Evolutionary conservation across 2,113 vertebrate genomes (phyloP).

Genomic region (Dromaius novaehollandiae): DNA sequence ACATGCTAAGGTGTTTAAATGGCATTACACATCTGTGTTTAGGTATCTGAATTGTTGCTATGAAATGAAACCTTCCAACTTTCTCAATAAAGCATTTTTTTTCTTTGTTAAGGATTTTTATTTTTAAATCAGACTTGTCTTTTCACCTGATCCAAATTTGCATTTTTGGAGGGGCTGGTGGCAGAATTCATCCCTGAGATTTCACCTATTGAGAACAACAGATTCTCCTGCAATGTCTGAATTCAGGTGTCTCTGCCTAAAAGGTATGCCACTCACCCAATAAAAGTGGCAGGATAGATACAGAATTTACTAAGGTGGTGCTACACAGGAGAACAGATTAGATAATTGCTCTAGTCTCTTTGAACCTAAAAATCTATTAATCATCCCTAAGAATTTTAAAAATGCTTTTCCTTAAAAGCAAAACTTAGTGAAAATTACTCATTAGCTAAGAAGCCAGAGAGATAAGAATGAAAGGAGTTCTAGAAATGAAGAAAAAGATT

Average conservation of each 20-base stretch:
- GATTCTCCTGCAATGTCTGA: background rate
- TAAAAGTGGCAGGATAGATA: background rate
- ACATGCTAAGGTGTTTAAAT: background rate
- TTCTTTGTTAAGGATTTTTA: background rate
- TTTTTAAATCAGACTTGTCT: background rate
- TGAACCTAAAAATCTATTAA: background rate
- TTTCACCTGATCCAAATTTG: background rate
- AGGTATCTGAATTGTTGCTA: background rate
- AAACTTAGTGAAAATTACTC: background rate
- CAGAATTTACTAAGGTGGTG: background rate
- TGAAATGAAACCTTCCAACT: background rate
- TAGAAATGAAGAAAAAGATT: background rate
- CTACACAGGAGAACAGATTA: background rate
- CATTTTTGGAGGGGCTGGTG: fast-evolving
- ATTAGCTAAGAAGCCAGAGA: background rate
- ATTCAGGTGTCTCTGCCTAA: background rate
- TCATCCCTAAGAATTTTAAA: background rate
- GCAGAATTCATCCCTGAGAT: fast-evolving
- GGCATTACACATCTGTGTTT: background rate
- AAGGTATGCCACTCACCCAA: background rate
- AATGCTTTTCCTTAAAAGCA: background rate
- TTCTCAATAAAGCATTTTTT: background rate
- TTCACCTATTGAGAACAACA: background rate
- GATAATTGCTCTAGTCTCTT: background rate
- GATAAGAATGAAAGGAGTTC: background rate